Percentiles rank a stretch among this genome's conserved stretches.
These are phyloP conservation scores for Sarcophaga caerulescens DNA, from an alignment of 2,888 invertebrate species.

Conservation along the genomic window DNA sequence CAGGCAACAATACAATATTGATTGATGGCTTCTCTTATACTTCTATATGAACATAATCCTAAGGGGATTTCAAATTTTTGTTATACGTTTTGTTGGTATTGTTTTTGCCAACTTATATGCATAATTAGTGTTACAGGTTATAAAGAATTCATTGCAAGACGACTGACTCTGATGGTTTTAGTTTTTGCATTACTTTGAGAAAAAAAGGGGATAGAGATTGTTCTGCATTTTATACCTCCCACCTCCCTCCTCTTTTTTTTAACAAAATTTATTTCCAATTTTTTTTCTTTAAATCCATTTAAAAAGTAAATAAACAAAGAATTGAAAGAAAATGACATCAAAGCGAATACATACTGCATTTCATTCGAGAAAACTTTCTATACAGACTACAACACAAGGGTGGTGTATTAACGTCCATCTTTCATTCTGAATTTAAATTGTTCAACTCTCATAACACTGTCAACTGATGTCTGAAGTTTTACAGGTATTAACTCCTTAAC, in stretches of 20 bases:
- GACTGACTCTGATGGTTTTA: too few relatives aligned
- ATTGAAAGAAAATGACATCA: conserved; percentile 16
- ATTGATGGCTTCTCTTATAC: neutral
- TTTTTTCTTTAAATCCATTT: conserved; percentile 4
- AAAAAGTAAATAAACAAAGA: conserved; percentile 8
- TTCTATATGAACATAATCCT: too few relatives aligned
- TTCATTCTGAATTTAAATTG: neutral
- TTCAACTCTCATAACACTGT: conserved; percentile 25
- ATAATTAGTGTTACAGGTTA: too few relatives aligned
- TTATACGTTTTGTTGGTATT: too few relatives aligned
- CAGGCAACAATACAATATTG: neutral
- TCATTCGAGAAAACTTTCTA: neutral
- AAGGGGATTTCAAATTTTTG: too few relatives aligned
- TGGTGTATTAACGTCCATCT: neutral
- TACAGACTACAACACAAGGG: neutral
- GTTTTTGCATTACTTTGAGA: too few relatives aligned
- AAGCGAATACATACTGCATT: conserved; percentile 24
- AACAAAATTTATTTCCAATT: neutral
- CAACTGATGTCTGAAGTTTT: conserved; percentile 17
- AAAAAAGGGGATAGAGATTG: too few relatives aligned
- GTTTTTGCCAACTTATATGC: too few relatives aligned
- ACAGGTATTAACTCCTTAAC: neutral
- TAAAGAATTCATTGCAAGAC: too few relatives aligned
- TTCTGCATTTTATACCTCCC: neutral
- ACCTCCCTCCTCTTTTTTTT: neutral